A percentile compares a stretch with the other conserved stretches of the same genome.
Conservation (phyloP, 2,888 invertebrate genomes). For the Leucophenga maculata region DNA sequence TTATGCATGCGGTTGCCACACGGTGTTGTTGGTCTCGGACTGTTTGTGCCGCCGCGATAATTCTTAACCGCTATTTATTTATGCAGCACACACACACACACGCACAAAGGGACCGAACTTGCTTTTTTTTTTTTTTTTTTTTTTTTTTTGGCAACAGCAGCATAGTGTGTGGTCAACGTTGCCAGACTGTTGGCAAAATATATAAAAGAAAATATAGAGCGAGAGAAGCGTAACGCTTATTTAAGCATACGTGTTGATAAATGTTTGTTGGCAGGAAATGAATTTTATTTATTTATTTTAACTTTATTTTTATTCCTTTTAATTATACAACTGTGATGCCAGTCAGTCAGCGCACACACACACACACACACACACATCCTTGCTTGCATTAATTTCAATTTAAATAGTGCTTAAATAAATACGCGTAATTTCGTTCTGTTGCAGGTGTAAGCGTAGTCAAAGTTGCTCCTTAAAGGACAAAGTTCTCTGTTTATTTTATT, state of each 20-base stretch:
- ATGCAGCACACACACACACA: slow-evolving; percentile 40
- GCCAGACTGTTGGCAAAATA: slow-evolving; percentile 15
- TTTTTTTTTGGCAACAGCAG: no score
- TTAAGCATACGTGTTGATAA: neutral
- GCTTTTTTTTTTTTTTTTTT: no score
- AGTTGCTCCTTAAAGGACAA: no score
- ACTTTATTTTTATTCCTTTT: neutral
- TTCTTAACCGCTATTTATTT: slow-evolving; percentile 64
- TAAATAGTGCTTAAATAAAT: no score
- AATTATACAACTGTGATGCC: no score
- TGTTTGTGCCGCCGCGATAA: slow-evolving; percentile 45
- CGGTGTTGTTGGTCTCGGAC: neutral
- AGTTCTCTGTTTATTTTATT: no score
- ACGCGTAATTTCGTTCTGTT: no score
- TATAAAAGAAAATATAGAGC: neutral
- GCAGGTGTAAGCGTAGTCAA: no score
- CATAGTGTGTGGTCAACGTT: neutral
- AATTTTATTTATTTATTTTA: slow-evolving; percentile 4
- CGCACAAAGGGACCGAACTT: slow-evolving; percentile 29
- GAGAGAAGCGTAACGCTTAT: neutral
- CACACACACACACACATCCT: no score
- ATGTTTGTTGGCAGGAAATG: neutral
- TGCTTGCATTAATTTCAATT: no score
- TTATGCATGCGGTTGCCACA: neutral
- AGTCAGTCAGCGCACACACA: no score